Base-by-base conservation (phyloP, 2,113 vertebrate genomes). In the Cynoglossus semilaevis region DNA sequence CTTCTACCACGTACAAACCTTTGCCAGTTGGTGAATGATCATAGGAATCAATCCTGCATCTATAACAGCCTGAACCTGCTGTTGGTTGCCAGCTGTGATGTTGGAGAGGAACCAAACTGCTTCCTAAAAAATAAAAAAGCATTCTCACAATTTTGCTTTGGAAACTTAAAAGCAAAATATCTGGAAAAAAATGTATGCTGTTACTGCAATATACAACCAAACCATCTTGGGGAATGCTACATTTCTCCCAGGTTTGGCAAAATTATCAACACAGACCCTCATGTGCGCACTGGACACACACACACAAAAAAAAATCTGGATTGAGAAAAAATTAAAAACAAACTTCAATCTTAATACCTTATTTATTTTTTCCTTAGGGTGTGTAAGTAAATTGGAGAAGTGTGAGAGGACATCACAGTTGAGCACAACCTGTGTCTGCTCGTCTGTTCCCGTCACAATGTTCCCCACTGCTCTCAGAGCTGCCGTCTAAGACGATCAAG, bases 61-160 rank as follows among this genome's bases (percentile, higher is more conserved):
- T 74, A 99, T 98, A 76, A 99, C 96, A 81, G 96, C 95, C 74
- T 98, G 97, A 82, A 99, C 97, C 90, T 99, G 97, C 87, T 98
- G 96, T 86, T 99, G 97, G 86, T 98, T 98, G 76, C 97, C 97
- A 85, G 97, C 97, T 82, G 97, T 99, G 83, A 99, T 98, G 85
- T 99, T 99, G 90, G 97, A 99, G 81, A 99, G 89, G 90, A 99
- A 99, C 97, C 97, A 99, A 67, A 98, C 96, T 51, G 96, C 97
- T 92, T 99, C 96, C 97, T 99, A 75, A 52, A 91, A 73, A 72
- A 76, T 46, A 75, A 29, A 29, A 29, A n/a, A n/a, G n/a, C n/a
- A n/a, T n/a, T n/a, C n/a, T n/a, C n/a, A n/a, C n/a, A n/a, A n/a
- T n/a, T n/a, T n/a, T n/a, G n/a, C n/a, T n/a, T n/a, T n/a, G n/a